Percentiles rank a stretch among this genome's conserved stretches.
phyloP scores from a whole-genome alignment of 1,140 invertebrate genomes.

The Eumeta japonica region DNA sequence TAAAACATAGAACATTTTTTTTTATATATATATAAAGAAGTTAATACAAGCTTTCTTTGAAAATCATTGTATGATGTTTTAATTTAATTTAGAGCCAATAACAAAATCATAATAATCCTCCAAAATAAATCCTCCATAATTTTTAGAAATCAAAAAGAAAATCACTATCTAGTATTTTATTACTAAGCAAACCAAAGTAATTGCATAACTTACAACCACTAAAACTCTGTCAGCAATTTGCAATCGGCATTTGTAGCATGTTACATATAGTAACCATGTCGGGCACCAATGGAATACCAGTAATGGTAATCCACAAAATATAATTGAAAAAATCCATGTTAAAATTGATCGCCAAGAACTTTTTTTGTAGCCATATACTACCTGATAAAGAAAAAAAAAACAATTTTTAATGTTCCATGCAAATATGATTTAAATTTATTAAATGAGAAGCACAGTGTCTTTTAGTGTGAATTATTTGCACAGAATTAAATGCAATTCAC shows the following conservation, averaged over 20 bases:
- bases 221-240: constrained; percentile 74
- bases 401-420: constrained; percentile 1
- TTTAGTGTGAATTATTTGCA: no score
- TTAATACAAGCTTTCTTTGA: no score
- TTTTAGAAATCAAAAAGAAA: no score
- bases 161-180: no score
- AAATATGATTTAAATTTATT: no score
- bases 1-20: constrained; percentile 6
- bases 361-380: constrained; percentile 43
- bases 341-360: constrained; percentile 32
- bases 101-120: no score
- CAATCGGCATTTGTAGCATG: constrained; percentile 69
- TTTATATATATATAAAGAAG: constrained; percentile 5
- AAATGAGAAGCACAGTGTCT: no score
- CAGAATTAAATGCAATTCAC: no score
- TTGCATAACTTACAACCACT: constrained; percentile 70
- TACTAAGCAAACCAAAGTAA: no score
- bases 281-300: constrained; percentile 88
- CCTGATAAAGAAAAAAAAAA: constrained; percentile 24
- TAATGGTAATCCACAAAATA: constrained; percentile 73
- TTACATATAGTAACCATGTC: constrained; percentile 72
- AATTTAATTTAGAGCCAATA: no score
- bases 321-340: constrained; percentile 38
- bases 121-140: no score
- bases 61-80: no score